Percentiles rank a stretch among this genome's conserved stretches.
phyloP scores from a whole-genome alignment of 2,888 invertebrate genomes.

The Tiliacea aurago region DNA sequence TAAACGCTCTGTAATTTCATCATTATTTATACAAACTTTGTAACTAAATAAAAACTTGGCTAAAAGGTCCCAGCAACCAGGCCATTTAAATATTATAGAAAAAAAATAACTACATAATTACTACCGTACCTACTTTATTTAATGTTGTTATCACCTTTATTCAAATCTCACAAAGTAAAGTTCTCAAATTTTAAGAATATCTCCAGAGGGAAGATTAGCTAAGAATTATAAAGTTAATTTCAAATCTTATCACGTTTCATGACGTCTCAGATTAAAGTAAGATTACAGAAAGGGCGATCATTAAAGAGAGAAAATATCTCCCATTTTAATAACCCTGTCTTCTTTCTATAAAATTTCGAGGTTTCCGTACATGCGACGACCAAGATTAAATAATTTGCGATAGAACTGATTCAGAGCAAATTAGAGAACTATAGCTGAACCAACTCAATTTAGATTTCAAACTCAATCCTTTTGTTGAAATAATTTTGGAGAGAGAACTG shows the following conservation, averaged over 20 bases:
- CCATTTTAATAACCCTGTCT: constrained; percentile 35
- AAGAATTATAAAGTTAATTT: constrained; percentile 56
- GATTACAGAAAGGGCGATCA: constrained; percentile 51
- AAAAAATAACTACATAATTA: too few species aligned
- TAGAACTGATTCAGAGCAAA: constrained; percentile 7
- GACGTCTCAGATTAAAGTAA: constrained; percentile 53
- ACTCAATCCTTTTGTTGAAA: constrained; percentile 41
- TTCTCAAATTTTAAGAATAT: constrained; percentile 1
- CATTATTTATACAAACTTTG: too few species aligned
- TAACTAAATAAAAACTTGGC: too few species aligned
- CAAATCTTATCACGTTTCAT: constrained; percentile 58
- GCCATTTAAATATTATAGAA: too few species aligned
- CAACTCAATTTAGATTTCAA: constrained; percentile 37
- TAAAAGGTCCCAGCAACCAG: too few species aligned
- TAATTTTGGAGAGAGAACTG: neutral
- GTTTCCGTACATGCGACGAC: constrained; percentile 1
- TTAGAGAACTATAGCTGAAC: constrained; percentile 43
- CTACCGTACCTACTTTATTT: neutral
- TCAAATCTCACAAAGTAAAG: constrained; percentile 15
- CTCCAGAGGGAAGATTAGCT: constrained; percentile 1
- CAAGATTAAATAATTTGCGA: constrained; percentile 27
- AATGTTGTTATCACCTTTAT: neutral
- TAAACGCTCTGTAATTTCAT: too few species aligned
- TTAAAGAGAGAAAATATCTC: constrained; percentile 46
- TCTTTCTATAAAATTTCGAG: constrained; percentile 21